Conservation (phyloP, 2,888 invertebrate species). For the Phortica magna region DNA sequence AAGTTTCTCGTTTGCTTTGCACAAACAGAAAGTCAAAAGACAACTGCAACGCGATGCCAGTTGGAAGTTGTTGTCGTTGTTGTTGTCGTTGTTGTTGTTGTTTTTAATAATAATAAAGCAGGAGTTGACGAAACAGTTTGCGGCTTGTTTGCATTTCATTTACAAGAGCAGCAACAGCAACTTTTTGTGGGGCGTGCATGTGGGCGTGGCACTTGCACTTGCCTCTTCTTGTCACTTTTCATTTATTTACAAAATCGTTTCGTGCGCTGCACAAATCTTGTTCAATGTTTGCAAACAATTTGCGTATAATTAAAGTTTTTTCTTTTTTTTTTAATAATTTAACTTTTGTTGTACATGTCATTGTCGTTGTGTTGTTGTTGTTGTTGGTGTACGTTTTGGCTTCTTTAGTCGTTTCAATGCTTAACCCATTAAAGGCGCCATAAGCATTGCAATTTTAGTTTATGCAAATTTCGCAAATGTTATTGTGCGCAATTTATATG, state of each 20-base stretch:
- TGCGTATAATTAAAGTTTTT: conserved; percentile 10
- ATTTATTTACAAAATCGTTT: not conserved
- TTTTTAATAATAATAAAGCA: conserved; percentile 20
- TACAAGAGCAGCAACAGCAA: conserved; percentile 16
- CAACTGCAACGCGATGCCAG: not conserved
- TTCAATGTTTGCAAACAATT: conserved; percentile 8
- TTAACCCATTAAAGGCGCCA: conserved; percentile 22
- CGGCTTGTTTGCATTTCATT: conserved; percentile 55
- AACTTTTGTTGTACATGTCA: not conserved
- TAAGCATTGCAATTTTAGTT: conserved; percentile 41
- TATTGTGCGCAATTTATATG: conserved; percentile 58
- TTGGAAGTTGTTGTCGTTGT: conserved; percentile 37
- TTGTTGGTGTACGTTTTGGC: not conserved
- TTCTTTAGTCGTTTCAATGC: not conserved
- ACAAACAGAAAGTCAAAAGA: not conserved
- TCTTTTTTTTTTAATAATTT: not conserved
- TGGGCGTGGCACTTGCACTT: not conserved
- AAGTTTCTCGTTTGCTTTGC: conserved; percentile 52
- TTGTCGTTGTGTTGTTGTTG: not conserved
- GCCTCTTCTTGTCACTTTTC: not conserved
- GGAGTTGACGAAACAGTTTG: not conserved
- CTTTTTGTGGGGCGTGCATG: too few relatives aligned
- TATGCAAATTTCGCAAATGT: conserved; percentile 30
- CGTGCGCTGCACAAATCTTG: not conserved
- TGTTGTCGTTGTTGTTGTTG: conserved; percentile 36